A percentile compares a stretch with the other conserved stretches of the same genome.
These are phyloP conservation scores for Drosophila colorata DNA, from an alignment of 2,888 invertebrate species.

Conservation along the genomic window DNA sequence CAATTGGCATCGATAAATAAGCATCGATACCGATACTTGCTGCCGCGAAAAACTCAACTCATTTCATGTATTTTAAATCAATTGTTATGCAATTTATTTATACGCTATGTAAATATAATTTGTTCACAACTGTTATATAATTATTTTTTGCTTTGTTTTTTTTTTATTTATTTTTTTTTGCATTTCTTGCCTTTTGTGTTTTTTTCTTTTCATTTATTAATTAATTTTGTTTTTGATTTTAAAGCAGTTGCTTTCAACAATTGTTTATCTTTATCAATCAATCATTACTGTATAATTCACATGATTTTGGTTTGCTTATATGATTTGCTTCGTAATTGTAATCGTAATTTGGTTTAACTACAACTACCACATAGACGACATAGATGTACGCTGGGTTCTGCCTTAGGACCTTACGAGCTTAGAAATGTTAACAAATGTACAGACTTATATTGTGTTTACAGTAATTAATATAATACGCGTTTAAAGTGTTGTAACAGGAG, in stretches of 20 bases:
- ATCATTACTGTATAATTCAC: conserved; percentile 64
- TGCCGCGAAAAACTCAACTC: conserved; percentile 8
- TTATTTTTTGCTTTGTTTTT: conserved; percentile 51
- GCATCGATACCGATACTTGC: background rate
- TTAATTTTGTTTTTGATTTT: conserved; percentile 61
- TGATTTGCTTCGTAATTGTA: conserved; percentile 63
- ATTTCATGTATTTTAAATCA: conserved; percentile 67
- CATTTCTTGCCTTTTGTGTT: conserved; percentile 16
- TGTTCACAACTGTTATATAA: conserved; percentile 80
- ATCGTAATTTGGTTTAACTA: conserved; percentile 71
- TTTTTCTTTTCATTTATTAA: conserved; percentile 27
- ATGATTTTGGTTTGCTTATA: conserved; percentile 44
- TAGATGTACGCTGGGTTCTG: conserved; percentile 55
- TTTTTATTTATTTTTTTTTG: conserved; percentile 40
- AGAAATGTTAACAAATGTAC: conserved; percentile 80
- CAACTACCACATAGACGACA: conserved; percentile 67
- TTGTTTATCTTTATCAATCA: conserved; percentile 52
- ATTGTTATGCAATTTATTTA: conserved; percentile 81
- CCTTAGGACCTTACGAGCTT: conserved; percentile 55
- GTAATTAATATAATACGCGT: conserved; percentile 63
- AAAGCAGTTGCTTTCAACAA: conserved; percentile 73
- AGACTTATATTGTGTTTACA: conserved; percentile 73
- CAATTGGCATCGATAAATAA: background rate
- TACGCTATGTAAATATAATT: conserved; percentile 79
- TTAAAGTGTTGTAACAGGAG: conserved; percentile 45